A percentile compares a stretch with the other conserved stretches of the same genome.
Evolutionary conservation across 2,113 vertebrate genomes (phyloP).

Genomic region (Lagopus leucura): DNA sequence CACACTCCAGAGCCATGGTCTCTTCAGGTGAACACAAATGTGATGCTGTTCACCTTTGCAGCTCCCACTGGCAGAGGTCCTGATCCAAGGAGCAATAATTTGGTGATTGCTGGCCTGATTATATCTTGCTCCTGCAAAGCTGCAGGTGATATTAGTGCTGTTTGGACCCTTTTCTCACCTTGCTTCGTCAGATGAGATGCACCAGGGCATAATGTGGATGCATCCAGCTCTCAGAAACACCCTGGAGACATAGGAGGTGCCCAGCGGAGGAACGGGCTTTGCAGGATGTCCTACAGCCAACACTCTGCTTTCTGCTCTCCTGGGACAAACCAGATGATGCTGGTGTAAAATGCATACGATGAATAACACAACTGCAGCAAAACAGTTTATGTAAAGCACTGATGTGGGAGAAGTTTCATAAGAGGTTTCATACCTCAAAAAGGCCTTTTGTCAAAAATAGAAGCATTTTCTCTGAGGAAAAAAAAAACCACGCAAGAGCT

Average conservation of each 20-base stretch:
- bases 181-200: not conserved
- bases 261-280: not conserved
- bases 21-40: rapidly evolving
- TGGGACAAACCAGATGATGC: not conserved
- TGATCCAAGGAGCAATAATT: not conserved
- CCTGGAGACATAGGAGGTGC: not conserved
- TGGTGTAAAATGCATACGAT: conserved; percentile 11
- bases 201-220: not conserved
- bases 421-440: conserved; percentile 62
- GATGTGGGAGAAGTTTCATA: conserved; percentile 66
- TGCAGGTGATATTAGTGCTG: not conserved
- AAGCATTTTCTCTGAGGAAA: conserved; percentile 29
- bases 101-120: not conserved
- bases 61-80: not conserved
- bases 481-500: conserved; percentile 2
- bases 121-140: not conserved
- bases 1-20: rapidly evolving
- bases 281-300: not conserved
- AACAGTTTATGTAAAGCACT: conserved; percentile 59
- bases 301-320: not conserved
- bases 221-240: not conserved
- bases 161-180: not conserved
- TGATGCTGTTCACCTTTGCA: not conserved
- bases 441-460: conserved; percentile 66
- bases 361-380: conserved; percentile 42